A percentile compares a stretch with the other conserved stretches of the same genome.
Conservation (phyloP, 2,888 invertebrate species). For the Leptinotarsa tumamoca region DNA sequence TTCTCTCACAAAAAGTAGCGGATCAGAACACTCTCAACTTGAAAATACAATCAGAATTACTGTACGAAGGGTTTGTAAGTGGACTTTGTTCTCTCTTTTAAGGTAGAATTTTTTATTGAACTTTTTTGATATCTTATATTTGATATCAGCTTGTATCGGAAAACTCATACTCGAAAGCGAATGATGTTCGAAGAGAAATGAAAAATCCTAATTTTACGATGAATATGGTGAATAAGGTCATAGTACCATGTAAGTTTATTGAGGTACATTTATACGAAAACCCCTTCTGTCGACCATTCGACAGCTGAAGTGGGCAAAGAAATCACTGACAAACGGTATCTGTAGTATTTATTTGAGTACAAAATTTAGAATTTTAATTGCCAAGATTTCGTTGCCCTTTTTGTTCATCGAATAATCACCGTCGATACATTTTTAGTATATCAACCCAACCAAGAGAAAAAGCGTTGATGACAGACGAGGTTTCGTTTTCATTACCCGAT, state of each 20-base stretch:
- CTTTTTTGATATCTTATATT: too few species aligned
- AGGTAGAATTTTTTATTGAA: too few species aligned
- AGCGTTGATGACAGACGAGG: constrained; percentile 30
- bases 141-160: constrained; percentile 16
- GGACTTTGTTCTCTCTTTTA: too few species aligned
- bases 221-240: constrained; percentile 48
- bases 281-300: constrained; percentile 24
- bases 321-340: constrained; percentile 41
- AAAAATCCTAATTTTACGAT: constrained; percentile 38
- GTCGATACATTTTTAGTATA: too few species aligned
- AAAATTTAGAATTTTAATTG: constrained; percentile 52
- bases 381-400: constrained; percentile 39
- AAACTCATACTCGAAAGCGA: constrained; percentile 27
- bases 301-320: constrained; percentile 36
- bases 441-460: neutral
- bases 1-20: too few species aligned
- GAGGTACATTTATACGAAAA: constrained; percentile 39
- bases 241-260: constrained; percentile 49
- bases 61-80: too few species aligned
- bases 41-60: too few species aligned
- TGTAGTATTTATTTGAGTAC: constrained; percentile 49
- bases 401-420: constrained; percentile 6
- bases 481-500: constrained; percentile 37
- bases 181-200: constrained; percentile 30
- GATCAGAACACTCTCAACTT: too few species aligned